Evolutionary conservation across 2,888 invertebrate genomes (phyloP), one percentile per base, ranked within the genome.

Genomic region (Chrysina gloriosa): DNA sequence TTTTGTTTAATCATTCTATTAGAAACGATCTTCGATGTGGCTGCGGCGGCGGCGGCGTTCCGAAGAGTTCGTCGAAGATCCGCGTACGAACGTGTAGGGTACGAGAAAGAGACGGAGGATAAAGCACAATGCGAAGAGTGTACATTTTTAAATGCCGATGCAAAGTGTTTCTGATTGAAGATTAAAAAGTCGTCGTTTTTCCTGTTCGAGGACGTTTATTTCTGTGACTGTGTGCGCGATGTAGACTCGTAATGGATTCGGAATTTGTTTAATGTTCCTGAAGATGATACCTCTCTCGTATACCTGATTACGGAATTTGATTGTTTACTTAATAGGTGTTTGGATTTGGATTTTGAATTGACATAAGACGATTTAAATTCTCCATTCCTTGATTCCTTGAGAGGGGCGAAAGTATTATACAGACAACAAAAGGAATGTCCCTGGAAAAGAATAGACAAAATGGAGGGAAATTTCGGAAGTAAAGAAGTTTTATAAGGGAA

Each of bases 1-100:
- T 82, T 82, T 80, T 82, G 82, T 82, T 82, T 82, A 82, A 82
- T 82, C 82, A 82, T 82, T 81, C 81, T 81, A 81, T 81, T 81
- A 81, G 80, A 80, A 80, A 77, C 77, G 79, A 81, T 75, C 76
- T 74, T 75, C 72, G 75, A 65, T 63, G 69, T 67, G 63, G n/a
- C n/a, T n/a, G n/a, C n/a, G n/a, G n/a, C n/a, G n/a, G n/a, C n/a
- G n/a, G n/a, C n/a, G n/a, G 21, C 39, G 48, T 50, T 61, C 42
- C 54, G 54, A 29, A 65, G 56, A n/a, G n/a, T n/a, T n/a, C n/a
- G n/a, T 19, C 29, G 52, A 52, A 56, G n/a, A n/a, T n/a, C n/a
- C n/a, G n/a, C n/a, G n/a, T 31, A 56, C 34, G 14, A 16, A 56
- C 19, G 58, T 21, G 16, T 14, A 31, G 9, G 19, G 34, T 19